Percentiles rank a stretch among this genome's conserved stretches.
Conservation (phyloP, 2,113 vertebrate genomes). For the Tursiops truncatus region DNA sequence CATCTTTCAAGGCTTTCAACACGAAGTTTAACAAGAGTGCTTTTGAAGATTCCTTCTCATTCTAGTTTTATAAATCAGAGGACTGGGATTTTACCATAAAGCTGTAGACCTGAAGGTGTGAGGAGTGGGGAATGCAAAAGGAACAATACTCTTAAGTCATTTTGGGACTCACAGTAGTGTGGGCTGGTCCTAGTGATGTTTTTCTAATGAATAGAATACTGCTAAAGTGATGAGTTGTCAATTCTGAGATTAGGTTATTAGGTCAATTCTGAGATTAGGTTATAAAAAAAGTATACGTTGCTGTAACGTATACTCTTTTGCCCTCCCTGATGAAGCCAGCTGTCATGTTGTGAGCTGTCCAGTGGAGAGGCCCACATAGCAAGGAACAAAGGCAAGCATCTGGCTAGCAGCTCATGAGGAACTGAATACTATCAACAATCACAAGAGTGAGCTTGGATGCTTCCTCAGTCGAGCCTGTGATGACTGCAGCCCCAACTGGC, state of each 20-base stretch:
- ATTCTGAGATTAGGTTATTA: background rate
- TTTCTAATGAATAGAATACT: background rate
- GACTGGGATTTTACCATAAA: background rate
- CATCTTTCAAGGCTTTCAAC: background rate
- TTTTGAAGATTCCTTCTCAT: background rate
- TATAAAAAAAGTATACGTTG: background rate
- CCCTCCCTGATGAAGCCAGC: background rate
- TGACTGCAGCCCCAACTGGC: background rate
- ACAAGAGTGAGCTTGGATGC: background rate
- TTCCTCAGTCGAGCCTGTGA: background rate
- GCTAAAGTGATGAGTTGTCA: background rate
- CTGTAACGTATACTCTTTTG: background rate
- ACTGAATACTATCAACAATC: background rate
- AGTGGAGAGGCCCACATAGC: background rate
- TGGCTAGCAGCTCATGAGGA: background rate
- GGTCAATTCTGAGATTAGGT: background rate
- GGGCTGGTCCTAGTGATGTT: background rate
- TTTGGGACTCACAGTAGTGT: background rate
- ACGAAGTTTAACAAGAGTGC: background rate
- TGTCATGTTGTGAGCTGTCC: background rate
- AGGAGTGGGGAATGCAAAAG: background rate
- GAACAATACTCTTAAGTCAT: background rate
- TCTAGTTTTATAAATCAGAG: background rate
- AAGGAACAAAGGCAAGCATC: background rate
- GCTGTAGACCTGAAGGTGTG: background rate